Evolutionary conservation across 2,888 invertebrate species (phyloP).

Genomic region (Rhagophthalmus giganteus): DNA sequence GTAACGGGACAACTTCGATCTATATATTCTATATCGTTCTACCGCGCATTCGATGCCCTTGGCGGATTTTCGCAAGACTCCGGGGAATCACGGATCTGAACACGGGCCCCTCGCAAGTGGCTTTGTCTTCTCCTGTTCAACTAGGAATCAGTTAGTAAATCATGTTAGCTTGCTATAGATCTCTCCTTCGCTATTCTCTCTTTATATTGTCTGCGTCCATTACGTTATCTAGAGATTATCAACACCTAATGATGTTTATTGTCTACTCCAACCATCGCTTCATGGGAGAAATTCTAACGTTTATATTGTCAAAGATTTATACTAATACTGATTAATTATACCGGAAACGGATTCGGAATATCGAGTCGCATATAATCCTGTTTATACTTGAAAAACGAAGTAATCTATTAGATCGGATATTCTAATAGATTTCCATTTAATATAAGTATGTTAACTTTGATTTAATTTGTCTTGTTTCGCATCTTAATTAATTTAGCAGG

Average conservation of each 20-base stretch:
- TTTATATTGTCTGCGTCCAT: conserved; percentile 38
- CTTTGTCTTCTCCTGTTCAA: conserved; percentile 42
- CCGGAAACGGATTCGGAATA: no score
- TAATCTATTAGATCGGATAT: no score
- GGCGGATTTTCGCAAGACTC: conserved; percentile 30
- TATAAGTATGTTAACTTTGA: no score
- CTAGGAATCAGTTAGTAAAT: conserved; percentile 46
- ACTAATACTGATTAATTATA: no score
- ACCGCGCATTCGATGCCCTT: conserved; percentile 22
- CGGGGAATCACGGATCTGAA: conserved; percentile 32
- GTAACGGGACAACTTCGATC: no score
- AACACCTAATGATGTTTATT: conserved; percentile 39
- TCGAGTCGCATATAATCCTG: no score
- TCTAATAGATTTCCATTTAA: no score
- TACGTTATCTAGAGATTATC: conserved; percentile 38
- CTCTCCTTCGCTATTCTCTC: conserved; percentile 34
- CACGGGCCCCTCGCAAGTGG: conserved; percentile 37
- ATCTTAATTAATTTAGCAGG: no score
- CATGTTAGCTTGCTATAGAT: conserved; percentile 42
- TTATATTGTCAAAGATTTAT: no score
- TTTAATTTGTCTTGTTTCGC: no score
- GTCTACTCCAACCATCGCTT: conserved; percentile 19
- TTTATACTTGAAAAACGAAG: no score
- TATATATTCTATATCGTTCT: no score
- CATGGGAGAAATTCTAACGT: conserved; percentile 24